Conservation (phyloP, 2,888 invertebrate genomes). For the Aphelenchoides bicaudatus region DNA sequence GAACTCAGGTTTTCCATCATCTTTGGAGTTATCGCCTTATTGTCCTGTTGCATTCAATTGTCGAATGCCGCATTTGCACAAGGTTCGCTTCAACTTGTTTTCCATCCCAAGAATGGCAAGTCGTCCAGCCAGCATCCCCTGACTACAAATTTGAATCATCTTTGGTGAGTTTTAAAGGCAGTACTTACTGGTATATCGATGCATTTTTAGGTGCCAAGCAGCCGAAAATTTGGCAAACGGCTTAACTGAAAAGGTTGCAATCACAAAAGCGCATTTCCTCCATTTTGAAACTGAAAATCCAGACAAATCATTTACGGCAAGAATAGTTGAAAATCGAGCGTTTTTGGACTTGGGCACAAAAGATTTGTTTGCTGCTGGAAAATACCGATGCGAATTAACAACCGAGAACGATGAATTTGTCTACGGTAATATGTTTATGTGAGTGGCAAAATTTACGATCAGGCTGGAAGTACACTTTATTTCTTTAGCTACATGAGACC, state of each 20-base stretch:
- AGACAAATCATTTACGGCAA: conserved; percentile 13
- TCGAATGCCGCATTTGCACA: conserved; percentile 38
- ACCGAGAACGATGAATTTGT: conserved; percentile 30
- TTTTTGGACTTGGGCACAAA: conserved; percentile 38
- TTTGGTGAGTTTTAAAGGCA: conserved; percentile 33
- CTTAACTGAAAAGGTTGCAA: conserved; percentile 6
- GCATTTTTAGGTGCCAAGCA: conserved; percentile 47
- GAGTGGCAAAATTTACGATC: background rate
- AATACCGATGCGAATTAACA: conserved; percentile 49
- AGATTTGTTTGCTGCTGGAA: conserved; percentile 36
- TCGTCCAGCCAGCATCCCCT: conserved; percentile 34
- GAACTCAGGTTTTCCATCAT: too few species aligned
- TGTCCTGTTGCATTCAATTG: too few species aligned
- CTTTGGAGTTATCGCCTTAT: too few species aligned
- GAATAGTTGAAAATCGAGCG: conserved; percentile 33
- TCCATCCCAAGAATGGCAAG: conserved; percentile 35
- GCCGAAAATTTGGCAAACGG: conserved; percentile 27
- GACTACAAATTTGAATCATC: conserved; percentile 22
- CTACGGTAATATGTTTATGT: conserved; percentile 49
- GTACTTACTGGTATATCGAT: conserved; percentile 16
- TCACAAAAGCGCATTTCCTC: conserved; percentile 24
- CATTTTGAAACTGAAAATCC: conserved; percentile 15
- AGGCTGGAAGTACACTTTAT: background rate
- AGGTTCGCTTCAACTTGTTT: conserved; percentile 43
- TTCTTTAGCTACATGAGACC: conserved; percentile 40